Evolutionary conservation across 2,888 invertebrate species (phyloP).

Genomic region (Lymantria monacha): DNA sequence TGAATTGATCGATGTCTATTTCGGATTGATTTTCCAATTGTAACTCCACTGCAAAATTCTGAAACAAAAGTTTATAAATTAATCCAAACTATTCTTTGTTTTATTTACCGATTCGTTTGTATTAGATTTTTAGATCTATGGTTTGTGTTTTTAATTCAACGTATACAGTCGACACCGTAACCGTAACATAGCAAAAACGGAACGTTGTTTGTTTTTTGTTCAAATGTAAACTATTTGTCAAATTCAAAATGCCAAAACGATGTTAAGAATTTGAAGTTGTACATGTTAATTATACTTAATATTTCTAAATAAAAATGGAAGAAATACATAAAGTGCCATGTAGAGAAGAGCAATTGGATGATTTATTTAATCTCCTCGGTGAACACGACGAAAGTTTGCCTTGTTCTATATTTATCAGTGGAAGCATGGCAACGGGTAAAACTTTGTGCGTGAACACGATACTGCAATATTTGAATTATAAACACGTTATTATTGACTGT

Average conservation of each 20-base stretch:
- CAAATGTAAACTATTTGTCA: neutral
- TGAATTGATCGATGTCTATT: conserved; percentile 86
- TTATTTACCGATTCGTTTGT: no score
- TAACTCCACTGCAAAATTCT: conserved; percentile 91
- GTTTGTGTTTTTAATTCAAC: neutral
- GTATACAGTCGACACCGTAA: neutral
- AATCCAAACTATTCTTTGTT: conserved; percentile 7
- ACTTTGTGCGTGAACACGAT: conserved; percentile 85
- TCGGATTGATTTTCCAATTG: conserved; percentile 87
- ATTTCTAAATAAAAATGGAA: conserved; percentile 59
- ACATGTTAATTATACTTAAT: neutral
- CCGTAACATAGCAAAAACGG: neutral
- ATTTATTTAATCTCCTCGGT: conserved; percentile 76
- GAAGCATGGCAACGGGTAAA: conserved; percentile 93
- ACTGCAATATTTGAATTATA: conserved; percentile 81
- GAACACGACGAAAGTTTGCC: conserved; percentile 84
- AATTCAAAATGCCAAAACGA: neutral
- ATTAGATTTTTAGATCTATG: no score
- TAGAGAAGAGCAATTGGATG: conserved; percentile 72
- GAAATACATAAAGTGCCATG: conserved; percentile 72
- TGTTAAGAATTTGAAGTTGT: neutral
- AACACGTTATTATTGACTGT: conserved; percentile 87
- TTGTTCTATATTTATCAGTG: conserved; percentile 88
- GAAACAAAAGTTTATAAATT: conserved; percentile 52
- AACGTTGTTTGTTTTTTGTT: neutral